Base-by-base conservation (phyloP, 2,113 vertebrate genomes). In the Caloenas nicobarica region DNA sequence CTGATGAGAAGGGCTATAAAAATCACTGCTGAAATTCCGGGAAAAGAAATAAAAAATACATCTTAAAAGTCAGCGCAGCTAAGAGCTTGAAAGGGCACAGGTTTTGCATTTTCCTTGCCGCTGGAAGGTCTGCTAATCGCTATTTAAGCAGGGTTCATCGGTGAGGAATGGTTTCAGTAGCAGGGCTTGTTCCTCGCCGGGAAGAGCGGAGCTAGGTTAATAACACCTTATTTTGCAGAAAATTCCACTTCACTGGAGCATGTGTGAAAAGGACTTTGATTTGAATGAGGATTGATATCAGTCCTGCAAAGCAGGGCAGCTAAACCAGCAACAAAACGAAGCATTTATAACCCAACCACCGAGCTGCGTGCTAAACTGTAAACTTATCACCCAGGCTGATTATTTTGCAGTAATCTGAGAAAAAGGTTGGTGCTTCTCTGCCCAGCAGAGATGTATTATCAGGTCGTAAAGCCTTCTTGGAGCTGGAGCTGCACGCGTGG, bases 211-310 rank as follows among this genome's bases (percentile, higher is more conserved):
- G 91, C 97, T 94, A 72, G 95, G 97, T 98, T 98, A 98, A 98
- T 98, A 97, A 97, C 97, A 97, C 93, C 97, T 98, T 96, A 97
- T 98, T 97, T 97, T 97, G 97, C 97, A 97, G 97, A 96, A 98
- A 98, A 98, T 98, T 96, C 97, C 97, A 96, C 97, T 97, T 95
- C 97, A 97, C 61, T 98, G 97, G 95, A 98, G 97, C 98, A 80
- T 97, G 96, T 95, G 97, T 79, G 94, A 95, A 86, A 97, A 72
- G 91, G 91, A 64, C 96, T 96, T 97, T 91, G 97, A 93, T 97
- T 88, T 96, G 96, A 97, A 97, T 88, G 93, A 97, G 96, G 97
- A 98, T 95, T 98, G 98, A 97, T 98, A 88, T 48, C 95, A 70
- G 66, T 80, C 94, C 93, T 95, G 95, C 81, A 66, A 93, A 76